Evolutionary conservation across 2,113 vertebrate genomes (phyloP).

Genomic region (Callithrix jacchus): DNA sequence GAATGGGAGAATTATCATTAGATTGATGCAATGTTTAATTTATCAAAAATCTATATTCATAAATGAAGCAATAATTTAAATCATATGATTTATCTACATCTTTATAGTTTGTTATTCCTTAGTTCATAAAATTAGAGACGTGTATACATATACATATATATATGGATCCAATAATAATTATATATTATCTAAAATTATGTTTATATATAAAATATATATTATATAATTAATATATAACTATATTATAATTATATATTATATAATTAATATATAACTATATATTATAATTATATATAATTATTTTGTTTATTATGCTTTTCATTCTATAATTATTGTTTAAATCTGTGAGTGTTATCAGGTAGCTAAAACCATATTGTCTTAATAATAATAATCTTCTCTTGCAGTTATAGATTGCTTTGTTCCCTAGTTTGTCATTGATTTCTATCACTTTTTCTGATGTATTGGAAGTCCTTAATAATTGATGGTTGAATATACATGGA

Average conservation of each 20-base stretch:
- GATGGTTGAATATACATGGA: fast-evolving
- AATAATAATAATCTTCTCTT: background rate
- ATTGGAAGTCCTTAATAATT: background rate
- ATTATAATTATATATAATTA: no score
- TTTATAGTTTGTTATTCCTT: no score
- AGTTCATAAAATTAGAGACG: no score
- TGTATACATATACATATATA: no score
- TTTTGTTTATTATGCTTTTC: background rate
- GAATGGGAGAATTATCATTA: background rate
- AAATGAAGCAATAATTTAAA: background rate
- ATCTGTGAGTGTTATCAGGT: background rate
- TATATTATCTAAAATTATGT: no score
- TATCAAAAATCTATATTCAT: background rate
- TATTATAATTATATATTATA: no score
- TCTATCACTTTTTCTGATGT: background rate
- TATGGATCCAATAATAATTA: no score
- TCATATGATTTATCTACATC: no score
- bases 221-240: no score
- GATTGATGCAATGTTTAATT: background rate
- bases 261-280: no score
- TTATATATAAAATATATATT: no score
- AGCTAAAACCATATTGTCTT: background rate
- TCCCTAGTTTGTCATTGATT: background rate
- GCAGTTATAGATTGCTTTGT: background rate
- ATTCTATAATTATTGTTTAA: background rate